A percentile compares a stretch with the other conserved stretches of the same genome.
phyloP scores from a whole-genome alignment of 2,113 vertebrate species.

The Catagonus wagneri region DNA sequence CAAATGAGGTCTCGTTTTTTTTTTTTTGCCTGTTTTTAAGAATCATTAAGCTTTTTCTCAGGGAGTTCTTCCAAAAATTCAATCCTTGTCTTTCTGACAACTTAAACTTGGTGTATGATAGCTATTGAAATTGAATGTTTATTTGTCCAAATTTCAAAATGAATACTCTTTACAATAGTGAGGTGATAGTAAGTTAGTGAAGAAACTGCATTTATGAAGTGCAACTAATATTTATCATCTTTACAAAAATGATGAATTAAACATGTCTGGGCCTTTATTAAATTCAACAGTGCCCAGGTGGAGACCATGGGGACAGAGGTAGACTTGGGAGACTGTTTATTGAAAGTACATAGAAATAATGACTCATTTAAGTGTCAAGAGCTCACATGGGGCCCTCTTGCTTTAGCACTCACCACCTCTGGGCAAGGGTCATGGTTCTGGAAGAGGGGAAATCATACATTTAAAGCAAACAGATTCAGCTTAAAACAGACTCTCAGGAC shows the following conservation, averaged over 20 bases:
- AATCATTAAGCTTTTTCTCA: not conserved
- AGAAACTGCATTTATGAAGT: not conserved
- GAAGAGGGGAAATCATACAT: too few relatives aligned
- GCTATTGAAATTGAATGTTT: not conserved
- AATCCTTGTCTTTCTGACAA: not conserved
- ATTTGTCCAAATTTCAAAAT: not conserved
- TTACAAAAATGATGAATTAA: not conserved
- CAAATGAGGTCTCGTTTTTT: not conserved
- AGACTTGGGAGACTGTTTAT: not conserved
- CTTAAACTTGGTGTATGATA: not conserved
- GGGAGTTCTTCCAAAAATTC: not conserved
- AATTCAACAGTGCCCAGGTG: not conserved
- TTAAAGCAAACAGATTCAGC: too few relatives aligned
- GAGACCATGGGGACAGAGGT: not conserved
- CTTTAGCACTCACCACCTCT: too few relatives aligned
- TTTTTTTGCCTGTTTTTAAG: not conserved
- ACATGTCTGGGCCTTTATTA: not conserved
- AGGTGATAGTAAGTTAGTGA: not conserved
- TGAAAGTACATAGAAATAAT: not conserved
- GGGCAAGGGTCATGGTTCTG: too few relatives aligned
- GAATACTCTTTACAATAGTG: not conserved
- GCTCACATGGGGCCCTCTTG: too few relatives aligned
- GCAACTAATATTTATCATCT: not conserved
- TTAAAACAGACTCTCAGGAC: too few relatives aligned
- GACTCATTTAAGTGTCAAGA: not conserved